Evolutionary conservation across 1,140 invertebrate species (phyloP).

Genomic region (Coelopa frigida): DNA sequence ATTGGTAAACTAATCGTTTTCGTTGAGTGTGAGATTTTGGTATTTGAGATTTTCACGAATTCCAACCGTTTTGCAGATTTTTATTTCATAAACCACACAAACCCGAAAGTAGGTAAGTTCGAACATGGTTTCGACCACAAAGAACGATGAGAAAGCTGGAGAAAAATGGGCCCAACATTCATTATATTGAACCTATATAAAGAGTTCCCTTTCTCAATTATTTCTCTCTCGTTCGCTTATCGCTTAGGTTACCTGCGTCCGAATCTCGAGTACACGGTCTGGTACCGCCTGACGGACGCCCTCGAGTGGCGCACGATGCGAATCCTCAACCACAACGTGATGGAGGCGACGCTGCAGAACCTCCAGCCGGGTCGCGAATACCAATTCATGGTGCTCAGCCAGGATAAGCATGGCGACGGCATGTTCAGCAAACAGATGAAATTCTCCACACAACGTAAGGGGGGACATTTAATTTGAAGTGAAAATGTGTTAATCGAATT

Average conservation of each 20-base stretch:
- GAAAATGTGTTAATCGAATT: too few relatives aligned
- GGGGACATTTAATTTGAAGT: too few relatives aligned
- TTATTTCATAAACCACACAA: too few relatives aligned
- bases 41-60: too few relatives aligned
- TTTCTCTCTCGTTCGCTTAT: not conserved
- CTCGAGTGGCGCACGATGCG: conserved; percentile 71
- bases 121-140: too few relatives aligned
- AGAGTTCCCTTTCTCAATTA: not conserved
- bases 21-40: too few relatives aligned
- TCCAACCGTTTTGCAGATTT: too few relatives aligned
- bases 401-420: conserved; percentile 79
- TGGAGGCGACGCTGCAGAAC: conserved; percentile 71
- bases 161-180: too few relatives aligned
- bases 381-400: conserved; percentile 85
- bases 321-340: conserved; percentile 59
- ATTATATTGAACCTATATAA: too few relatives aligned
- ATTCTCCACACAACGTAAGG: conserved; percentile 62
- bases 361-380: conserved; percentile 71
- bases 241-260: conserved; percentile 65
- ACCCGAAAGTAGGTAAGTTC: too few relatives aligned
- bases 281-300: conserved; percentile 66
- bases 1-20: too few relatives aligned
- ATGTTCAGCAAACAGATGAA: conserved; percentile 80
- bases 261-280: conserved; percentile 75
- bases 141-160: too few relatives aligned